A percentile compares a stretch with the other conserved stretches of the same genome.
These are phyloP conservation scores for Lithobates sylvaticus DNA, from an alignment of 2,797 vertebrate genomes.

Conservation along the genomic window DNA sequence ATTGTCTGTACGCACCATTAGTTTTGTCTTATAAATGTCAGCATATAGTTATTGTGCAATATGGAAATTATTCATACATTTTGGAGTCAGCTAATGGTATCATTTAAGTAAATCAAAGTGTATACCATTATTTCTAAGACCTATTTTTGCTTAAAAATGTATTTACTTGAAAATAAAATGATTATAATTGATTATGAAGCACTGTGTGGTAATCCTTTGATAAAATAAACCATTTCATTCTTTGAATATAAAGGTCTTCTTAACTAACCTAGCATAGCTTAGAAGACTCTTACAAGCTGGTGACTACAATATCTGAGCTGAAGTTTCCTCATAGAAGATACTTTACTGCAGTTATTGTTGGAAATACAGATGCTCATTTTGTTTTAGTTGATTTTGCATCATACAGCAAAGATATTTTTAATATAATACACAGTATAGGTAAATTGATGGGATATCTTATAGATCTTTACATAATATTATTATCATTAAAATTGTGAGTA, in stretches of 20 bases:
- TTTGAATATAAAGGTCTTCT: slow-evolving; percentile 10
- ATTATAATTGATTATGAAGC: background rate
- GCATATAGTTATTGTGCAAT: no score
- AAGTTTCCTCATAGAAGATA: slow-evolving; percentile 44
- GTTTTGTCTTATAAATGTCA: no score
- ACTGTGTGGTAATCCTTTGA: background rate
- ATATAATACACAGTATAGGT: slow-evolving; percentile 61
- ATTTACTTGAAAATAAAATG: background rate
- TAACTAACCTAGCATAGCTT: background rate
- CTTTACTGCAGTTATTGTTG: slow-evolving; percentile 52
- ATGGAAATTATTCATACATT: no score
- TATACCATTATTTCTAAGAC: no score
- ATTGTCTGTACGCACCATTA: no score
- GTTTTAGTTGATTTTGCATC: slow-evolving; percentile 68
- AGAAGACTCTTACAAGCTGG: slow-evolving; percentile 3
- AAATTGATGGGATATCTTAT: slow-evolving; percentile 53
- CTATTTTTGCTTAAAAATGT: no score
- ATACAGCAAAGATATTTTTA: slow-evolving; percentile 56
- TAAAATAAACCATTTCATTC: background rate
- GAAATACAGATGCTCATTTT: slow-evolving; percentile 50
- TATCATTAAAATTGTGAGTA: slow-evolving; percentile 23
- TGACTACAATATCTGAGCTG: slow-evolving; percentile 13
- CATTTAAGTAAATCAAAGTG: no score
- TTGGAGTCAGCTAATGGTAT: no score
- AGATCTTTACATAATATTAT: slow-evolving; percentile 43